Evolutionary conservation across 2,797 vertebrate genomes (phyloP).

Genomic region (Anas bahamensis): DNA sequence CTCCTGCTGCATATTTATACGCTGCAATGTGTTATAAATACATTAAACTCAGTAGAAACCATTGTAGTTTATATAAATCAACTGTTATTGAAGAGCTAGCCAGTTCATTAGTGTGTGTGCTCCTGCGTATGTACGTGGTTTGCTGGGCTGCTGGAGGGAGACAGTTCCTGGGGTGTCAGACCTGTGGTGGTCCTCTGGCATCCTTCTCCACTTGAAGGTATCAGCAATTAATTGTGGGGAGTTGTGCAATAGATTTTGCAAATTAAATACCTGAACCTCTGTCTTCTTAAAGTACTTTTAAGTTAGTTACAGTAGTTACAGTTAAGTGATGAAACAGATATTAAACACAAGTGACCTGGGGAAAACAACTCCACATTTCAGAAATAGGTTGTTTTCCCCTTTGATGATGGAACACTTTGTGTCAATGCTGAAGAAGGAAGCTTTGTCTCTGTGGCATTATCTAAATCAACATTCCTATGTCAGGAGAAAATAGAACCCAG

Average conservation of each 20-base stretch:
- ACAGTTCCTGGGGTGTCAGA: background rate
- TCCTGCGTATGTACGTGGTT: background rate
- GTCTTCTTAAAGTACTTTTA: background rate
- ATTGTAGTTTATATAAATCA: conserved; percentile 63
- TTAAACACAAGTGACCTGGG: background rate
- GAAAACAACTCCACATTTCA: background rate
- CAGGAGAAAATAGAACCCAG: background rate
- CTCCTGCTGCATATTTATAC: conserved; percentile 67
- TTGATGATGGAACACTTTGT: background rate
- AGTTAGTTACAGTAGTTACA: background rate
- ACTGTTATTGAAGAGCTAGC: conserved; percentile 33
- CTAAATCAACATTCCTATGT: background rate
- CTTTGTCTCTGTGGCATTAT: background rate
- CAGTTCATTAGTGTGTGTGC: conserved; percentile 1
- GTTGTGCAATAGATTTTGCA: background rate
- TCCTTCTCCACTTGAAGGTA: background rate
- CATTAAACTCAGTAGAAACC: conserved; percentile 62
- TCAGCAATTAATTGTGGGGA: background rate
- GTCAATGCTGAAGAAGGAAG: background rate
- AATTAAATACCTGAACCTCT: background rate
- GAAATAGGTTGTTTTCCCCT: background rate
- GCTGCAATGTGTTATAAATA: conserved; percentile 67
- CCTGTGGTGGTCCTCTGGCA: background rate
- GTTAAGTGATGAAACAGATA: background rate
- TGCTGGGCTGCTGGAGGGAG: background rate